Evolutionary conservation across 2,797 vertebrate genomes (phyloP), one percentile per base, ranked within the genome.

Genomic region (Clarias fuscus): DNA sequence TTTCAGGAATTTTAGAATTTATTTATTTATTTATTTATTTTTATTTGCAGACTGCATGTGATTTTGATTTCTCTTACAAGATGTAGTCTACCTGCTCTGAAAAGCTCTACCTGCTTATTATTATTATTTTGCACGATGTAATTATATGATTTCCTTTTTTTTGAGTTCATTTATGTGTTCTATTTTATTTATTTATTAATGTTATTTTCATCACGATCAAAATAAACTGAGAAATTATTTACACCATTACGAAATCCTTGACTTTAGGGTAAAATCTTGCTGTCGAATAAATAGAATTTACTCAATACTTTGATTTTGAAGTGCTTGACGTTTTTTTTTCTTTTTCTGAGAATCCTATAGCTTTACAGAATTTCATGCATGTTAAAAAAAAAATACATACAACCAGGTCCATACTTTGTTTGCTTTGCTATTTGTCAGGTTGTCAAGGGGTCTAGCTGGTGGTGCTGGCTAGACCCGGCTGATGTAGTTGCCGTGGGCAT

Each of bases 271-370:
- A 68, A 83, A 86, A 27, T n/a, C 76, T 86, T 68, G 85, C 81
- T 83, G 64, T 86, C 62, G 59, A 86, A 86, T 86, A 86, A 86
- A 86, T 77, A 86, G 40, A 82, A 86, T 61, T 86, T n/a, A 86
- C 53, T 70, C 85, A 37, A 20, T n/a, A 20, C 30, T 37, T 79
- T n/a, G 64, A 33, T 79, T 61, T 58, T 61, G 58, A 33, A 20
- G 20, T 59, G 18, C 4, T 78, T 78, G 17, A 13, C 13, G 15
- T 59, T 59, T 6, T 33, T 33, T 33, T 33, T 30, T n/a, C n/a
- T 30, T 33, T 82, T 1, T 61, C 20, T 24, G 48, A 17, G 73
- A 0, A 7, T 76, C 53, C 15, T 6, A 48, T 48, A 7, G 13
- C 1, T 67, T 40, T 11, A 72, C 40, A 43, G 40, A 15, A 73